Base-by-base conservation (phyloP, 2,797 vertebrate species). In the Halcyon chelicuti region DNA sequence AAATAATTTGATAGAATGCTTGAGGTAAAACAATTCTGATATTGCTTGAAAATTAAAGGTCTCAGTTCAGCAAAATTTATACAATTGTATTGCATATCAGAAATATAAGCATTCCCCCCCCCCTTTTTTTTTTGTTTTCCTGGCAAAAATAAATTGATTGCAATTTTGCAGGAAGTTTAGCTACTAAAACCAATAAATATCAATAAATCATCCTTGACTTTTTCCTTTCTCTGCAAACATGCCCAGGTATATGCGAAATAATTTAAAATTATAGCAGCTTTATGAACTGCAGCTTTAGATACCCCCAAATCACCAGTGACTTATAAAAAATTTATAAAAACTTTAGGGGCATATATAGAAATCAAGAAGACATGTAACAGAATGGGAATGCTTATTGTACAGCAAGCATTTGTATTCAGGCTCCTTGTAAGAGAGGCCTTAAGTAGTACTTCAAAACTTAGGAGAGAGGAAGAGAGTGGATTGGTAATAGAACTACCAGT, bases 91-190 rank as follows among this genome's bases (percentile, higher is more conserved):
- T 46, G 12, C 13, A 1, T 51, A 55, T 80, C 21, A 81, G 14
- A 67, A 84, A 84, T 46, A 51, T 26, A 76, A 57, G 1, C 7
- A 13, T 21, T 18, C 4, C 4, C 35, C 15, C 13, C 13, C 4
- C 15, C 4, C 0, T 2, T 4, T 5, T 1, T 7, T 18, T n/a
- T 46, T 46, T 70, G 2, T 47, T 31, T 25, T 14, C 23, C 55
- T 60, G 18, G 14, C n/a, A 77, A 67, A 67, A 74, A 39, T 11
- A 18, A 29, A 39, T 55, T 55, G 14, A 10, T 55, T 63, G 29
- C 3, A 84, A 60, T 63, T 93, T 81, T 62, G 3, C 42, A 42
- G 12, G 18, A 44, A 33, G 2, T 49, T 77, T 58, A 44, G 2
- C 20, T 23, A 20, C 9, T 55, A 26, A 62, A 88, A 22, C 1